Percentiles rank a stretch among this genome's conserved stretches.
Evolutionary conservation across 2,888 invertebrate genomes (phyloP).

Genomic region (Flexamia atlantica): DNA sequence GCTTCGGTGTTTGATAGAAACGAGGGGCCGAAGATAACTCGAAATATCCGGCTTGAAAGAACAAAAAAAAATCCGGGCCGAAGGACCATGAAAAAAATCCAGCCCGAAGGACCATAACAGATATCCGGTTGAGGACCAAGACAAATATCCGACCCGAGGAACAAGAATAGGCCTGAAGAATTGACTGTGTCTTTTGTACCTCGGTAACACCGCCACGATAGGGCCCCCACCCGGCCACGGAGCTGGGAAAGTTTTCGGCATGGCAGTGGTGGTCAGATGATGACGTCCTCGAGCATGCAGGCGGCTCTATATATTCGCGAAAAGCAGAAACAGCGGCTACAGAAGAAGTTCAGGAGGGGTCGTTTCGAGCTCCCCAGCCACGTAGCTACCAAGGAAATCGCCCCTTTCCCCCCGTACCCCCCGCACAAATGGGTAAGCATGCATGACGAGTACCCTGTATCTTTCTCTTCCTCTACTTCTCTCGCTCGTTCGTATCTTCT

Average conservation of each 20-base stretch:
- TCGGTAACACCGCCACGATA: no score
- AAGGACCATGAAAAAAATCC: not conserved
- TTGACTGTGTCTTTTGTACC: no score
- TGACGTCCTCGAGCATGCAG: conserved; percentile 87
- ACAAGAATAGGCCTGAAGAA: not conserved
- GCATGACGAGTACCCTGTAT: not conserved
- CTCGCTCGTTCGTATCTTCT: not conserved
- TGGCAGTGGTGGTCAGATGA: conserved; percentile 71
- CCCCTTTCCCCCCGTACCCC: conserved; percentile 92
- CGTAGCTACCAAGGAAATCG: conserved; percentile 91
- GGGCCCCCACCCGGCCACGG: conserved; percentile 14
- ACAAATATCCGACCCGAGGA: not conserved
- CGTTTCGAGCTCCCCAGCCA: conserved; percentile 88
- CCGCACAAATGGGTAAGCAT: conserved; percentile 83
- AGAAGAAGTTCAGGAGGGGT: conserved; percentile 78
- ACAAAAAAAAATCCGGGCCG: not conserved
- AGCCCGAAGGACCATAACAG: no score
- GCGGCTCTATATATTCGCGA: conserved; percentile 95
- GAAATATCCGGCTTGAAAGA: conserved; percentile 23
- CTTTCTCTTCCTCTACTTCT: not conserved
- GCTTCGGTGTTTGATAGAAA: conserved; percentile 45
- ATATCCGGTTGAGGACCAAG: no score
- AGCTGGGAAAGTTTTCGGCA: conserved; percentile 63
- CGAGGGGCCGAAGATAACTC: not conserved
- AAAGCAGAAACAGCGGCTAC: conserved; percentile 91